These are phyloP conservation scores for Spicauda simplicius DNA, from an alignment of 2,888 invertebrate species.

Conservation along the genomic window DNA sequence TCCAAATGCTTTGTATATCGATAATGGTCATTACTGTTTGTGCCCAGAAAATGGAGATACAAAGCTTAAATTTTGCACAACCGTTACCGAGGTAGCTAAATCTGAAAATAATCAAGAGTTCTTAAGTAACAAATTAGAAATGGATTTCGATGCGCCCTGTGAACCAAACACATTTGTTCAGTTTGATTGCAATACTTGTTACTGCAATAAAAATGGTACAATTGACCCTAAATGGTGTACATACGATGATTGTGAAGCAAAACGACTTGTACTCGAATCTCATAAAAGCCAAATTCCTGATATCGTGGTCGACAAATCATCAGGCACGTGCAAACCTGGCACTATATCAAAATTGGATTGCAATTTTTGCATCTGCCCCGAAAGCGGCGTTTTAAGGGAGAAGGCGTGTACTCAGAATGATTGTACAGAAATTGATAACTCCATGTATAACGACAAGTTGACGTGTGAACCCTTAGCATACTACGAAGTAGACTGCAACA, in stretches of 20 bases:
- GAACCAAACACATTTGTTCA: slow-evolving; percentile 70
- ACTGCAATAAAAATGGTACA: slow-evolving; percentile 67
- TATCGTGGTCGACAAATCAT: slow-evolving; percentile 38
- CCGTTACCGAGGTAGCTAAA: slow-evolving; percentile 42
- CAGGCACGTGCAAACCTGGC: slow-evolving; percentile 61
- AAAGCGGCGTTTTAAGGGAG: slow-evolving; percentile 57
- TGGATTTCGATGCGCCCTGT: slow-evolving; percentile 57
- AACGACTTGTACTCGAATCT: slow-evolving; percentile 53
- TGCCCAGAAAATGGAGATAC: slow-evolving; percentile 62
- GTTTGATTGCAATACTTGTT: slow-evolving; percentile 75
- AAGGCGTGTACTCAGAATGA: slow-evolving; percentile 66
- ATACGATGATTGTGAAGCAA: slow-evolving; percentile 68
- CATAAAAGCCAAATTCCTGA: slow-evolving; percentile 46
- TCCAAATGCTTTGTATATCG: slow-evolving; percentile 60
- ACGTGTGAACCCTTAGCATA: slow-evolving; percentile 69
- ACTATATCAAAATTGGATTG: slow-evolving; percentile 65
- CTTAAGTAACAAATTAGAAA: slow-evolving; percentile 39
- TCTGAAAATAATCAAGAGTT: slow-evolving; percentile 34
- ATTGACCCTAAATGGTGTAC: slow-evolving; percentile 77
- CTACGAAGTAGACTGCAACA: slow-evolving; percentile 74
- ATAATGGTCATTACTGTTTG: slow-evolving; percentile 62
- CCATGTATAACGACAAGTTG: slow-evolving; percentile 48
- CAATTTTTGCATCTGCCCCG: slow-evolving; percentile 76
- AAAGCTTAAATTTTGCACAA: slow-evolving; percentile 59
- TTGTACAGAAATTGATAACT: slow-evolving; percentile 50